Percentiles rank a stretch among this genome's conserved stretches.
Evolutionary conservation across 2,113 vertebrate genomes (phyloP).

Genomic region (Aptenodytes patagonicus): DNA sequence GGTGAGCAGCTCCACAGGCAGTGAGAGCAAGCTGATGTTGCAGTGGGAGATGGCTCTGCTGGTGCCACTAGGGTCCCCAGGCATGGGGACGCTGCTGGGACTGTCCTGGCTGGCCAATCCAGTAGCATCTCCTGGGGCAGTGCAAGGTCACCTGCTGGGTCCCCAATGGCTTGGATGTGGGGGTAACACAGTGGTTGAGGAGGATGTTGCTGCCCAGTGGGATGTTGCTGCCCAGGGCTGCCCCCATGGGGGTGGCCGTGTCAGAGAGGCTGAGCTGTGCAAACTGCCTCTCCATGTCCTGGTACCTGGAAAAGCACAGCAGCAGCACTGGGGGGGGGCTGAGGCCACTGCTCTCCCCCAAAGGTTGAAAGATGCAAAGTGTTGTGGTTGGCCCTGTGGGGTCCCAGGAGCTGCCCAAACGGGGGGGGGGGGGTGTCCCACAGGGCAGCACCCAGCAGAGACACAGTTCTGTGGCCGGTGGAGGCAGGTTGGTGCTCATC

Average conservation of each 20-base stretch:
- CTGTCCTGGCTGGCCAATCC: background rate
- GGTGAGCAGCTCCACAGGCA: slow-evolving; percentile 39
- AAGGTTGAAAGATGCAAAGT: no score
- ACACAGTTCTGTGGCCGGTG: background rate
- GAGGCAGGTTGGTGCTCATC: background rate
- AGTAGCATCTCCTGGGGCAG: background rate
- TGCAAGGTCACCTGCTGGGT: background rate
- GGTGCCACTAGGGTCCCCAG: background rate
- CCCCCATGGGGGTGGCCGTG: background rate
- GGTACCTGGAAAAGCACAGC: rapidly evolving
- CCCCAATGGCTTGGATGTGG: no score
- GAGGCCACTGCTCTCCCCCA: background rate
- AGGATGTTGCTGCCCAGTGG: rapidly evolving
- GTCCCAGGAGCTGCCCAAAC: background rate
- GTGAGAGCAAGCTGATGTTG: background rate
- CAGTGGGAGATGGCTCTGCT: background rate
- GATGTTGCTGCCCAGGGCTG: background rate
- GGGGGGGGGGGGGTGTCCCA: background rate
- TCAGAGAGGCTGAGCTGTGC: background rate
- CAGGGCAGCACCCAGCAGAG: background rate
- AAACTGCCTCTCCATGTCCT: background rate
- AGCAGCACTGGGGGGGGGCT: background rate
- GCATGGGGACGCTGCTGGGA: rapidly evolving
- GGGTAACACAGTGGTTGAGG: background rate
- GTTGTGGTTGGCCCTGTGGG: background rate